Percentiles rank a stretch among this genome's conserved stretches.
Evolutionary conservation across 2,113 vertebrate genomes (phyloP).

Genomic region (Lampris incognitus): DNA sequence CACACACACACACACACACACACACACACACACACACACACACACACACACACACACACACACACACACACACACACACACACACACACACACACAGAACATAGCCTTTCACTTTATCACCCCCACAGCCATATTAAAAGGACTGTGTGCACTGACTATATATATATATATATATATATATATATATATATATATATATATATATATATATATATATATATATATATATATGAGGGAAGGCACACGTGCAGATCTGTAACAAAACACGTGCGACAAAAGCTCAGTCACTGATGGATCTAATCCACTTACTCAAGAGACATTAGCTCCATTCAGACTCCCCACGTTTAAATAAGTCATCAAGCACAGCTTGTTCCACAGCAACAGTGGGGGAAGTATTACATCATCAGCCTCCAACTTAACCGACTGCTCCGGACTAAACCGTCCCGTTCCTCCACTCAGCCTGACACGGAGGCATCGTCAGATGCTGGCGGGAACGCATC

Average conservation of each 20-base stretch:
- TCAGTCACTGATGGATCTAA: slow-evolving; percentile 34
- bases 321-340: slow-evolving; percentile 48
- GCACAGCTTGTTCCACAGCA: slow-evolving; percentile 52
- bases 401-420: slow-evolving; percentile 58
- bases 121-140: slow-evolving; percentile 53
- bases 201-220: too few relatives aligned
- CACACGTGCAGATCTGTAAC: slow-evolving; percentile 25
- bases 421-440: slow-evolving; percentile 48
- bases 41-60: slow-evolving; percentile 42
- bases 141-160: slow-evolving; percentile 7
- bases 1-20: slow-evolving; percentile 48
- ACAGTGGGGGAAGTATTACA: slow-evolving; percentile 60
- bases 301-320: slow-evolving; percentile 30
- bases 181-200: too few relatives aligned
- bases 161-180: too few relatives aligned
- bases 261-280: slow-evolving; percentile 42
- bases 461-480: slow-evolving; percentile 32
- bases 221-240: background rate
- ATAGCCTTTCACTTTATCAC: slow-evolving; percentile 43
- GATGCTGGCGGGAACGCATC: slow-evolving; percentile 34
- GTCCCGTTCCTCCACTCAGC: slow-evolving; percentile 27
- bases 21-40: slow-evolving; percentile 12
- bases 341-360: slow-evolving; percentile 55
- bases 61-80: slow-evolving; percentile 11
- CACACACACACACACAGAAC: background rate